Conservation (phyloP, 2,113 vertebrate genomes). For the Oceanodroma tethys region DNA sequence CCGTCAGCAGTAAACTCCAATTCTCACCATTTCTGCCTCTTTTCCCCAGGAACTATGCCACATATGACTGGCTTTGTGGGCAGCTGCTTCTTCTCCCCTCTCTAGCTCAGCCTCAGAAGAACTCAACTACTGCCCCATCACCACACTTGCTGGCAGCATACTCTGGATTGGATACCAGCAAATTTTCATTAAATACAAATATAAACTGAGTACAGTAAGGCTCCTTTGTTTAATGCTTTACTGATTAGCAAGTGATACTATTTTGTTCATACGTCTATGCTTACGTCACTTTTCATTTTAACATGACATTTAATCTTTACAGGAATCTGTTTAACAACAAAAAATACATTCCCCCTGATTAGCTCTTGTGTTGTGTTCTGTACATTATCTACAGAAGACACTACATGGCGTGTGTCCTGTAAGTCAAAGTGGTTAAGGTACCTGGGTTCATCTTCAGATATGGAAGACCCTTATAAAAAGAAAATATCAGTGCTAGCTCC, state of each 20-base stretch:
- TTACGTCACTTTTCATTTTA: background rate
- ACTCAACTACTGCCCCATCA: background rate
- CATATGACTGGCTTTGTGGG: background rate
- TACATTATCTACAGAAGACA: background rate
- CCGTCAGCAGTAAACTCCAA: background rate
- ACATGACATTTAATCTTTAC: background rate
- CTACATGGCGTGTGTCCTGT: accelerated
- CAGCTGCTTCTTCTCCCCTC: background rate
- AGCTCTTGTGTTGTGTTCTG: background rate
- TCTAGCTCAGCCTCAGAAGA: background rate
- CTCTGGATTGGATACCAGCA: background rate
- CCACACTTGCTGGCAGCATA: background rate
- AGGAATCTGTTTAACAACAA: background rate
- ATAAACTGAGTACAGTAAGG: background rate
- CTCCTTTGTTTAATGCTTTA: background rate
- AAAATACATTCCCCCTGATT: background rate
- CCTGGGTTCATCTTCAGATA: background rate
- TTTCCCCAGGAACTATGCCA: background rate
- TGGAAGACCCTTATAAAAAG: background rate
- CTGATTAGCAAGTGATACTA: background rate
- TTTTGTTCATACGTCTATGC: background rate
- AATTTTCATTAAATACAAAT: background rate
- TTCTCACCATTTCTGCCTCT: background rate
- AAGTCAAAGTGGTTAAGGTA: background rate
- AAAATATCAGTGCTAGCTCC: background rate